Evolutionary conservation across 2,797 vertebrate genomes (phyloP).

Genomic region (Peromyscus eremicus): DNA sequence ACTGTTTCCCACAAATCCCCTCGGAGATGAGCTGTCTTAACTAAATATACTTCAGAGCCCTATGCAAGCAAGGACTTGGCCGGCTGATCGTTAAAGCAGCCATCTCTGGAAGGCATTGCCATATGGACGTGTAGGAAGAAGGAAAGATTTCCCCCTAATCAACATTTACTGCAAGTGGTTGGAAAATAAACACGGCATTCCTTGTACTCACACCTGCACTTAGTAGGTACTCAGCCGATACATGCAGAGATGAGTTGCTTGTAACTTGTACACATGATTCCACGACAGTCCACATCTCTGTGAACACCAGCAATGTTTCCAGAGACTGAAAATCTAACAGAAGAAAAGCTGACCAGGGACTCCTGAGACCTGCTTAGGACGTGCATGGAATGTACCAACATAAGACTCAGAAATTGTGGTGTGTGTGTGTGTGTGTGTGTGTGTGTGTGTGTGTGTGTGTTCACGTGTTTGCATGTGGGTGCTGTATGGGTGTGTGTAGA

Average conservation of each 20-base stretch:
- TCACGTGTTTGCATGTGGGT: neutral
- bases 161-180: neutral
- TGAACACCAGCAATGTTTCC: neutral
- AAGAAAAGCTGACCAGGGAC: neutral
- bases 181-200: neutral
- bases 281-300: neutral
- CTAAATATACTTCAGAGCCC: slow-evolving; percentile 50
- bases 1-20: slow-evolving; percentile 47
- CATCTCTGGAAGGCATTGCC: slow-evolving; percentile 2
- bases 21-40: slow-evolving; percentile 49
- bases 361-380: neutral
- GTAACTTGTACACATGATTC: accelerated
- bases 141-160: neutral
- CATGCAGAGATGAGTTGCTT: neutral
- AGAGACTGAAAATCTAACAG: neutral
- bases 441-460: neutral
- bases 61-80: neutral
- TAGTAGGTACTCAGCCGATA: slow-evolving; percentile 45
- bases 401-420: neutral
- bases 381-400: neutral
- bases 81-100: neutral
- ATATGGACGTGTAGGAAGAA: neutral
- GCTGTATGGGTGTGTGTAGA: neutral
- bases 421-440: neutral
- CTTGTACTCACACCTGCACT: neutral